Base-by-base conservation (phyloP, 2,888 invertebrate genomes). In the Hirtodrosophila histrioides region DNA sequence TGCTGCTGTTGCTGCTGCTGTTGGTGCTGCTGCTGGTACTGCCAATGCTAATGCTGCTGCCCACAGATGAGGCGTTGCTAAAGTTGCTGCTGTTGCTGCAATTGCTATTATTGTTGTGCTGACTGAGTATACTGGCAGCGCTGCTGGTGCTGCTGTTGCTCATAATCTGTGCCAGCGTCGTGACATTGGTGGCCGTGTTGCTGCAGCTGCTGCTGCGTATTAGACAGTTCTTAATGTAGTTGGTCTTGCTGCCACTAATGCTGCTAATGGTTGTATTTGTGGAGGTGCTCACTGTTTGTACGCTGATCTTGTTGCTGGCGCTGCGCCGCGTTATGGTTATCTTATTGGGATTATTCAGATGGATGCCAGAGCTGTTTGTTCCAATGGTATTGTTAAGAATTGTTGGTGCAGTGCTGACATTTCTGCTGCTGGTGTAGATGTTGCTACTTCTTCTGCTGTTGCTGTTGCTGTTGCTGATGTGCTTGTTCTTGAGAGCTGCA, bases 121-220 rank as follows among this genome's bases (percentile, higher is more conserved):
- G 75, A 75, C 80, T 86, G 61, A 79, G 74, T 75, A 86, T 66
- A 69, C 83, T 84, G 71, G 85, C 70, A 3, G 88, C 83, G 69
- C 85, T 88, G 81, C 80, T 88, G 39, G 85, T 87, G 78, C 80
- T 90, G 82, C 89, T 90, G 60, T 89, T 90, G 84, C 90, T 89
- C 89, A 89, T 87, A 80, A 89, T 89, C 86, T 89, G 89, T 44
- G 89, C 89, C 83, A 89, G 48, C 12, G 89, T 89, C 29, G 89
- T 89, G 75, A 89, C 88, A 81, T 89, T 89, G 69, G 83, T 90
- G 50, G 86, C 89, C 43, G 88, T 90, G 78, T 89, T 90, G 80
- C 90, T 89, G 78, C 89, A 90, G 75, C 90, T 89, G 78, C 89
- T 89, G 75, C 90, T 88, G 62, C 88, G 86, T 68, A 90, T 90